phyloP scores from a whole-genome alignment of 2,113 vertebrate genomes.

The Sporophila hypoxantha region DNA sequence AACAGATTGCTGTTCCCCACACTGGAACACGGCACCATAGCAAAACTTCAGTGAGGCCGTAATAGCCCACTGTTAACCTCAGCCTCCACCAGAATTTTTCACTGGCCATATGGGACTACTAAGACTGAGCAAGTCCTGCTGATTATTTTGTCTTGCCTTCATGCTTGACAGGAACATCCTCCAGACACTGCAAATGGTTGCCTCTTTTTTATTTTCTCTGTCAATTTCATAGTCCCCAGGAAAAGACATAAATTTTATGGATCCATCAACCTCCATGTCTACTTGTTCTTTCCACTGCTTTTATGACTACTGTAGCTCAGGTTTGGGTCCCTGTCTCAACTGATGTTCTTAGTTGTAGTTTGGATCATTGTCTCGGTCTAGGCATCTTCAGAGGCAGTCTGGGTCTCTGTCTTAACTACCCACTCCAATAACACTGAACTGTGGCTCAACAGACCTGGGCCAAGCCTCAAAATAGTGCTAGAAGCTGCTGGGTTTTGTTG shows the following conservation, averaged over 20 bases:
- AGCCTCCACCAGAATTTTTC: background rate
- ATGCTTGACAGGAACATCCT: background rate
- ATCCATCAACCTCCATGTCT: background rate
- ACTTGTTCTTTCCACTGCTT: background rate
- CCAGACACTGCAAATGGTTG: background rate
- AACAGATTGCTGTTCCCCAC: background rate
- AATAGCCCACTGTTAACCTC: background rate
- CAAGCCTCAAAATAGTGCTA: background rate
- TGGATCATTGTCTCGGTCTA: background rate
- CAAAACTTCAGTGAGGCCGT: background rate
- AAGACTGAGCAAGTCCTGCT: background rate
- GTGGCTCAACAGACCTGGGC: background rate
- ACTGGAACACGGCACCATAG: fast-evolving
- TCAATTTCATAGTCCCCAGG: background rate
- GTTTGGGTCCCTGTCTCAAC: background rate
- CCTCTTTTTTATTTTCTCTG: background rate
- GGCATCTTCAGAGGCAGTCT: background rate
- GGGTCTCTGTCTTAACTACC: background rate
- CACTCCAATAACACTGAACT: background rate
- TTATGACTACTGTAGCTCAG: too few relatives aligned
- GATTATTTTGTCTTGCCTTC: background rate
- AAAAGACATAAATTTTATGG: background rate
- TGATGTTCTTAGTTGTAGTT: too few relatives aligned
- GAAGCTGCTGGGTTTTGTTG: background rate
- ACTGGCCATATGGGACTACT: too few relatives aligned